Evolutionary conservation across 2,888 invertebrate genomes (phyloP).

Genomic region (Pandemis corylana): DNA sequence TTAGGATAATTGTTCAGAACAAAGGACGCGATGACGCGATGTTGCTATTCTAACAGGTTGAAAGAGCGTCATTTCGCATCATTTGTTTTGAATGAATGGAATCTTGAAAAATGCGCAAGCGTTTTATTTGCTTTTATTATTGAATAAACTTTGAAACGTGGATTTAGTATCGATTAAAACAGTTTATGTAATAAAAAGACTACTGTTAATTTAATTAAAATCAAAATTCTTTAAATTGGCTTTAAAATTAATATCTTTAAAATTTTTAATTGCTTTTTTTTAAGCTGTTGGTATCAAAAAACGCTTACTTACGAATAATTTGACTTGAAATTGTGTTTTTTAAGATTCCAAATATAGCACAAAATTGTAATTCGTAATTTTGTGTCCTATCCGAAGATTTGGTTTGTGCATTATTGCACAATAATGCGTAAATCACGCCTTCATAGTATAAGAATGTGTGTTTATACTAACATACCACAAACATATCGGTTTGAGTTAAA

Average conservation of each 20-base stretch:
- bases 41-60: neutral
- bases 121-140: neutral
- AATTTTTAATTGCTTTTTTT: too few relatives aligned
- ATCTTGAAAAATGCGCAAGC: constrained; percentile 44
- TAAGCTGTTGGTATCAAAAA: too few relatives aligned
- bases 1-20: constrained; percentile 36
- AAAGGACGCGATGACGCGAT: constrained; percentile 17
- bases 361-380: constrained; percentile 46
- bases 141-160: neutral
- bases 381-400: constrained; percentile 39
- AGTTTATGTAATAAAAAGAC: neutral
- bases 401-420: constrained; percentile 38
- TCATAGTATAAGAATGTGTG: constrained; percentile 66
- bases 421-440: constrained; percentile 52
- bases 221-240: too few relatives aligned
- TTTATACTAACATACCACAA: constrained; percentile 66
- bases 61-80: constrained; percentile 37
- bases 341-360: constrained; percentile 49
- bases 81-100: constrained; percentile 44
- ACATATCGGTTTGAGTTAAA: constrained; percentile 31
- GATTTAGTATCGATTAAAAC: neutral
- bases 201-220: too few relatives aligned
- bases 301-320: neutral
- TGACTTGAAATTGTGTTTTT: constrained; percentile 31
- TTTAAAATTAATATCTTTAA: too few relatives aligned